Evolutionary conservation across 2,888 invertebrate species (phyloP).

Genomic region (Leucania comma): DNA sequence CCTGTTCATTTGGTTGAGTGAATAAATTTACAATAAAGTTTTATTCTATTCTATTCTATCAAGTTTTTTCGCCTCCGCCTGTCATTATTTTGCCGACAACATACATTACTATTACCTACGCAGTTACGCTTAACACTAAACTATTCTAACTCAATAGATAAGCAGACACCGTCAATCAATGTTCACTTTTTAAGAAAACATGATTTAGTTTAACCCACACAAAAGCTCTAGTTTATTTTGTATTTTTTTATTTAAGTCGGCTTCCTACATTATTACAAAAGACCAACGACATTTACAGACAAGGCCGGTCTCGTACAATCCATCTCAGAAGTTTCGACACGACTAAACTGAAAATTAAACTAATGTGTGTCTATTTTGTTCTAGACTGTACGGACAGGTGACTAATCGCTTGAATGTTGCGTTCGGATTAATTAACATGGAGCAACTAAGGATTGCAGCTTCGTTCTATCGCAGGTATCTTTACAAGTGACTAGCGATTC

Average conservation of each 20-base stretch:
- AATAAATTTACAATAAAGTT: no score
- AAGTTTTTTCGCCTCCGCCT: no score
- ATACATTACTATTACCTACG: not conserved
- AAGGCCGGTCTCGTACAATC: conserved; percentile 44
- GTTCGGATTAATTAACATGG: conserved; percentile 44
- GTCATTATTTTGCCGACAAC: no score
- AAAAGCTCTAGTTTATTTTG: conserved; percentile 4
- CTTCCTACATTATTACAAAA: conserved; percentile 45
- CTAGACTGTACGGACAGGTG: conserved; percentile 38
- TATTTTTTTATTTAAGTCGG: not conserved
- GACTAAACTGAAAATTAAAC: conserved; percentile 35
- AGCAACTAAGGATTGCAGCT: conserved; percentile 25
- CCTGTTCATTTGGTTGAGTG: no score
- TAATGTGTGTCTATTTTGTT: conserved; percentile 48
- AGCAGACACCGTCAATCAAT: not conserved
- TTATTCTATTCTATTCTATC: no score
- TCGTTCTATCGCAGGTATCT: no score
- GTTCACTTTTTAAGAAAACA: not conserved
- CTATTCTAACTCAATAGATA: not conserved
- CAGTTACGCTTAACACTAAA: not conserved
- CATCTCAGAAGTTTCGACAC: conserved; percentile 49
- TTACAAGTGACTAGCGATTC: no score
- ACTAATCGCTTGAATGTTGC: conserved; percentile 39
- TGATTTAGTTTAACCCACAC: not conserved
- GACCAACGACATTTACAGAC: conserved; percentile 38